These are phyloP conservation scores for Drosophila funebris DNA, from an alignment of 1,140 invertebrate species.

Conservation along the genomic window DNA sequence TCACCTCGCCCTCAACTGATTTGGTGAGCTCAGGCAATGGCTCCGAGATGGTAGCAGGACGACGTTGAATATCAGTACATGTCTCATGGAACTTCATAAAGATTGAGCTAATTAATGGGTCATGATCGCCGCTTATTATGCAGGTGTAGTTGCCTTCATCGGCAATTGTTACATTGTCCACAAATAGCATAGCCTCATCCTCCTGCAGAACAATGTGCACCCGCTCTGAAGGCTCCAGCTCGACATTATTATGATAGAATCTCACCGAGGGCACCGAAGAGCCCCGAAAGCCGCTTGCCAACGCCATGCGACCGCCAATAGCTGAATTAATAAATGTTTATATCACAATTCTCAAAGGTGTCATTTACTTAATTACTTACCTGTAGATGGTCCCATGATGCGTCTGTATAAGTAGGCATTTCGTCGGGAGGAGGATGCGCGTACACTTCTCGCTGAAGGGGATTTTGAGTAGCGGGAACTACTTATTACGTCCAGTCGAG, in stretches of 20 bases:
- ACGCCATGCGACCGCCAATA: slow-evolving; percentile 85
- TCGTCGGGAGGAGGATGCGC: slow-evolving; percentile 83
- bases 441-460: slow-evolving; percentile 82
- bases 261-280: slow-evolving; percentile 86
- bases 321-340: slow-evolving; percentile 23
- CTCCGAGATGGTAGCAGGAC: slow-evolving; percentile 46
- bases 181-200: slow-evolving; percentile 83
- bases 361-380: slow-evolving; percentile 13
- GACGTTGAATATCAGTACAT: slow-evolving; percentile 17
- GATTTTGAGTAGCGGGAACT: slow-evolving; percentile 83
- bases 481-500: slow-evolving; percentile 91
- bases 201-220: slow-evolving; percentile 71
- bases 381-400: slow-evolving; percentile 83
- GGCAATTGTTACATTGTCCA: slow-evolving; percentile 84
- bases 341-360: background rate
- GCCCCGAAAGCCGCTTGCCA: slow-evolving; percentile 86
- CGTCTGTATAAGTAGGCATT: slow-evolving; percentile 78
- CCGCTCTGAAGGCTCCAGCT: slow-evolving; percentile 68
- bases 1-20: slow-evolving; percentile 87
- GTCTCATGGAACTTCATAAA: slow-evolving; percentile 52
- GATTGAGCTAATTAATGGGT: slow-evolving; percentile 83
- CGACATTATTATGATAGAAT: slow-evolving; percentile 87
- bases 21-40: slow-evolving; percentile 67
- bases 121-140: slow-evolving; percentile 87
- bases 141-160: slow-evolving; percentile 89